phyloP scores from a whole-genome alignment of 2,888 invertebrate species.

The Hedya salicella region DNA sequence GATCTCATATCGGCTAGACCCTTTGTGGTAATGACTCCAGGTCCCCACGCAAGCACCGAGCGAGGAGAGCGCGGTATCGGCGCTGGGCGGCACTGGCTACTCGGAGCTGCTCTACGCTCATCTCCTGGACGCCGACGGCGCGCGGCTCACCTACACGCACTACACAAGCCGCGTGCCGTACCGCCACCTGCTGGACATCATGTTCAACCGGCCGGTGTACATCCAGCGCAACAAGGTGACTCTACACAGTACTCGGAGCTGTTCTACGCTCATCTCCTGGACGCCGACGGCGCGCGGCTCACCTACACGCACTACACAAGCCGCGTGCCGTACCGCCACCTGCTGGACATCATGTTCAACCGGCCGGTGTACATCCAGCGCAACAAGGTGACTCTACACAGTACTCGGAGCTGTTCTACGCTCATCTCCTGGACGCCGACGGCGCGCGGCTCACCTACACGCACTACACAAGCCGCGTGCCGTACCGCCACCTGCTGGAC shows the following conservation, averaged over 20 bases:
- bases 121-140: slow-evolving; percentile 91
- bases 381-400: too few species aligned
- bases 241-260: slow-evolving; percentile 59
- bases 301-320: slow-evolving; percentile 93
- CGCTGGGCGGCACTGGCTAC: slow-evolving; percentile 73
- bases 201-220: slow-evolving; percentile 91
- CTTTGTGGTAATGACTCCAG: slow-evolving; percentile 65
- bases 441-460: slow-evolving; percentile 52
- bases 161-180: slow-evolving; percentile 91
- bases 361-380: too few species aligned
- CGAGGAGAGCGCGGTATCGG: slow-evolving; percentile 70
- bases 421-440: too few species aligned
- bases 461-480: slow-evolving; percentile 91
- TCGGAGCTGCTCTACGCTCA: slow-evolving; percentile 93
- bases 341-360: slow-evolving; percentile 90
- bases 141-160: slow-evolving; percentile 92
- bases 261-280: too few species aligned
- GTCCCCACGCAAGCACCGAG: slow-evolving; percentile 90
- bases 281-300: slow-evolving; percentile 10
- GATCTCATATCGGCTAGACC: too few species aligned
- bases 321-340: slow-evolving; percentile 88
- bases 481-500: slow-evolving; percentile 89
- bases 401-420: too few species aligned
- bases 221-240: slow-evolving; percentile 89
- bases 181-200: slow-evolving; percentile 90